phyloP scores from a whole-genome alignment of 2,888 invertebrate species.

The Amphipoea lucens region DNA sequence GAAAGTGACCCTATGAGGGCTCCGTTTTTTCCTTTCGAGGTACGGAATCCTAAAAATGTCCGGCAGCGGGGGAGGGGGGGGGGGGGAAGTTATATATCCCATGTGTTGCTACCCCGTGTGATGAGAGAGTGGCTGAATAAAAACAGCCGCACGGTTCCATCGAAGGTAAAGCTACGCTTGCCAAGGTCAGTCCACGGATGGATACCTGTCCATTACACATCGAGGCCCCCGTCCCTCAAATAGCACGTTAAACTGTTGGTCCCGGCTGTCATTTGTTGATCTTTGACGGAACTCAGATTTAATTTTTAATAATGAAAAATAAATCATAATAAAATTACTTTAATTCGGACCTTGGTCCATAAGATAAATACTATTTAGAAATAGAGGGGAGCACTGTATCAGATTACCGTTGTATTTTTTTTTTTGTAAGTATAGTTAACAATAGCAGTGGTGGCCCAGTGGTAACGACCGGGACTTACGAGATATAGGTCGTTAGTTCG shows the following conservation, averaged over 20 bases:
- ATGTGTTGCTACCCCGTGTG: constrained; percentile 43
- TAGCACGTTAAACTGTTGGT: background rate
- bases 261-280: background rate
- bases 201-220: background rate
- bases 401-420: too few relatives aligned
- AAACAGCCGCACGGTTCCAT: background rate
- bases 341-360: too few relatives aligned
- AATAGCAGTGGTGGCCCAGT: too few relatives aligned
- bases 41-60: constrained; percentile 11
- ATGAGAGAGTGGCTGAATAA: background rate
- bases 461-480: too few relatives aligned
- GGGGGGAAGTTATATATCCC: constrained; percentile 60
- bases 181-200: background rate
- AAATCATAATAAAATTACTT: too few relatives aligned
- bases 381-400: background rate
- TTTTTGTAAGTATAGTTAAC: too few relatives aligned
- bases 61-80: background rate
- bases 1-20: too few relatives aligned
- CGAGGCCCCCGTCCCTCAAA: background rate
- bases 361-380: too few relatives aligned
- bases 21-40: too few relatives aligned
- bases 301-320: background rate
- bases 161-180: background rate
- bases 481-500: too few relatives aligned
- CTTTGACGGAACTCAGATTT: background rate